Conservation (phyloP, 2,797 vertebrate species). For the Scolopax bukidnonensis region DNA sequence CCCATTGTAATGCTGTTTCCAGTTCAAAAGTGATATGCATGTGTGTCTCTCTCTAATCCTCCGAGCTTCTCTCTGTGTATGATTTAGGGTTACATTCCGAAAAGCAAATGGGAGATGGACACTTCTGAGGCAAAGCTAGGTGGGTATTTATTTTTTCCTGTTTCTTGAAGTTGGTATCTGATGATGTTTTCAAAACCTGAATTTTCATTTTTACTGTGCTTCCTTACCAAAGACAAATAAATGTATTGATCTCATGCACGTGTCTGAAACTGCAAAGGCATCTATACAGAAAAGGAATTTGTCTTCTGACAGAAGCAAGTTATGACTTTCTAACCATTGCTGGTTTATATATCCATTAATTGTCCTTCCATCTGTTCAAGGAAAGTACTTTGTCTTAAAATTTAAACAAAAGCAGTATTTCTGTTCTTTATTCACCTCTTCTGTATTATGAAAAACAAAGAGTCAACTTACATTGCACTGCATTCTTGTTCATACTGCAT, state of each 20-base stretch:
- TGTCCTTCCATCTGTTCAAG: conserved; percentile 11
- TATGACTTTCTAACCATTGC: neutral
- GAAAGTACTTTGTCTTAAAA: neutral
- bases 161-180: conserved; percentile 77
- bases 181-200: conserved; percentile 68
- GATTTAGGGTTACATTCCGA: conserved; percentile 99
- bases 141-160: conserved; percentile 87
- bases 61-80: conserved; percentile 96
- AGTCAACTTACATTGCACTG: neutral
- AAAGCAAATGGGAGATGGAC: conserved; percentile 99
- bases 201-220: conserved; percentile 25
- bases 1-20: conserved; percentile 80
- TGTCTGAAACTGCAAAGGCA: conserved; percentile 1
- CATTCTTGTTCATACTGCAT: conserved; percentile 1
- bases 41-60: conserved; percentile 89
- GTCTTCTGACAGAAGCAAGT: neutral
- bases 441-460: neutral
- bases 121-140: conserved; percentile 99
- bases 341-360: conserved; percentile 13
- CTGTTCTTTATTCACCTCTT: neutral
- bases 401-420: neutral
- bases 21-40: conserved; percentile 81
- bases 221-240: conserved; percentile 29
- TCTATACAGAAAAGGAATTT: neutral
- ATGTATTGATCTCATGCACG: neutral